These are phyloP conservation scores for Anagrus nilaparvatae DNA, from an alignment of 1,140 invertebrate genomes.

Conservation along the genomic window DNA sequence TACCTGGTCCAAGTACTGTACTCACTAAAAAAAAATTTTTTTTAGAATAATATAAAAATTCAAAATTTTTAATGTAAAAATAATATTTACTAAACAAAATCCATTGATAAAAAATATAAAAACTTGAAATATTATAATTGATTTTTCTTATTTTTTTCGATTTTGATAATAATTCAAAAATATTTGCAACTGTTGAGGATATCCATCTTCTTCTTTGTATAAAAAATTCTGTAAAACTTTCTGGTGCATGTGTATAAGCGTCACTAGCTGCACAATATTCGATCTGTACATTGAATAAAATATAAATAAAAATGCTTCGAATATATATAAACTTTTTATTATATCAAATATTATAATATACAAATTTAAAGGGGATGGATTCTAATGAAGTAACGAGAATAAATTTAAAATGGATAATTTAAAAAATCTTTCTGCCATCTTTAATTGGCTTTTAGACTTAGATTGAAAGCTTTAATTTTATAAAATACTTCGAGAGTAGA, in stretches of 20 bases:
- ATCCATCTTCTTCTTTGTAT: conserved; percentile 82
- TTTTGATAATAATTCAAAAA: conserved; percentile 69
- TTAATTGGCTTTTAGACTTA: too few species aligned
- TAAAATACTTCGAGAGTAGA: too few species aligned
- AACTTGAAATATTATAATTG: conserved; percentile 76
- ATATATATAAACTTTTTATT: too few species aligned
- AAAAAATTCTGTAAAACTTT: conserved; percentile 81
- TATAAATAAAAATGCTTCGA: too few species aligned
- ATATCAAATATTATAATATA: too few species aligned
- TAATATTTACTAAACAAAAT: conserved; percentile 39
- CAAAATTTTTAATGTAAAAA: conserved; percentile 12
- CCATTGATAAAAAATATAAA: conserved; percentile 76
- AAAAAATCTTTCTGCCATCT: too few species aligned
- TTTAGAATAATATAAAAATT: too few species aligned
- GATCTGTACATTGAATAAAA: conserved; percentile 33
- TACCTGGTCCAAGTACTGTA: conserved; percentile 71
- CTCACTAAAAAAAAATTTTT: conserved; percentile 55
- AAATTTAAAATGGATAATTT: too few species aligned
- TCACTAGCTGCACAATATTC: conserved; percentile 90
- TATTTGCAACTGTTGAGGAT: conserved; percentile 81
- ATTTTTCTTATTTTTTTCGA: conserved; percentile 63
- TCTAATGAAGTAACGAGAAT: too few species aligned
- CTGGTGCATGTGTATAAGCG: conserved; percentile 82
- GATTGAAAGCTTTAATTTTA: too few species aligned
- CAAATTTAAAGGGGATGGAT: too few species aligned